phyloP scores from a whole-genome alignment of 2,888 invertebrate species.

The Dysmachus trigonus region DNA sequence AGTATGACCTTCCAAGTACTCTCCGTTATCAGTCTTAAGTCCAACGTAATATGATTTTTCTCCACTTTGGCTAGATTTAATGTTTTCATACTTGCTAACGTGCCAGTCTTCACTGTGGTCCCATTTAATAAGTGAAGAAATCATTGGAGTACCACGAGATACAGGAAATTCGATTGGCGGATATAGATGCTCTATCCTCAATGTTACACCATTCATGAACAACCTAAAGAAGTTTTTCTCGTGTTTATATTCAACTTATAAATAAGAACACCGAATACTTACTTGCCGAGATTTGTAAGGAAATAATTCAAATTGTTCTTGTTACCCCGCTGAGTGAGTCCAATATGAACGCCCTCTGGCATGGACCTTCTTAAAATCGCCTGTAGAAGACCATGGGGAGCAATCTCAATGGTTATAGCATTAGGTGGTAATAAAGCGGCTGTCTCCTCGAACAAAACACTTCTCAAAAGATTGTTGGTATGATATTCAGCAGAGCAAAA shows the following conservation, averaged over 20 bases:
- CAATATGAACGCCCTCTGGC: slow-evolving; percentile 67
- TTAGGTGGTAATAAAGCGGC: slow-evolving; percentile 70
- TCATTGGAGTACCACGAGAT: slow-evolving; percentile 84
- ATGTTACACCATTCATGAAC: slow-evolving; percentile 79
- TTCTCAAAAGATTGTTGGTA: slow-evolving; percentile 80
- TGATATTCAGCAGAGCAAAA: slow-evolving; percentile 85
- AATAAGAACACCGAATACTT: slow-evolving; percentile 54
- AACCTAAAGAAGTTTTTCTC: slow-evolving; percentile 66
- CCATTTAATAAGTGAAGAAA: slow-evolving; percentile 85
- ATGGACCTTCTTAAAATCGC: slow-evolving; percentile 72
- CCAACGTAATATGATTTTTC: slow-evolving; percentile 72
- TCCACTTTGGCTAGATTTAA: slow-evolving; percentile 74
- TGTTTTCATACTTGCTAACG: slow-evolving; percentile 74
- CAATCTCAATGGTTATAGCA: slow-evolving; percentile 74
- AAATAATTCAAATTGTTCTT: slow-evolving; percentile 64
- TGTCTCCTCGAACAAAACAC: slow-evolving; percentile 71
- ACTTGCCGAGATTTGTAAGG: slow-evolving; percentile 65
- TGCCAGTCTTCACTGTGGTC: slow-evolving; percentile 84
- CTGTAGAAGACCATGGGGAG: slow-evolving; percentile 75
- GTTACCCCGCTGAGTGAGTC: slow-evolving; percentile 70
- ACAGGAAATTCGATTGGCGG: slow-evolving; percentile 83
- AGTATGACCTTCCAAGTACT: slow-evolving; percentile 80
- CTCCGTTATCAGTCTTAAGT: slow-evolving; percentile 72
- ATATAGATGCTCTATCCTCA: slow-evolving; percentile 79
- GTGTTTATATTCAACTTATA: background rate